phyloP scores from a whole-genome alignment of 2,113 vertebrate species.

The Prochilodus magdalenae region DNA sequence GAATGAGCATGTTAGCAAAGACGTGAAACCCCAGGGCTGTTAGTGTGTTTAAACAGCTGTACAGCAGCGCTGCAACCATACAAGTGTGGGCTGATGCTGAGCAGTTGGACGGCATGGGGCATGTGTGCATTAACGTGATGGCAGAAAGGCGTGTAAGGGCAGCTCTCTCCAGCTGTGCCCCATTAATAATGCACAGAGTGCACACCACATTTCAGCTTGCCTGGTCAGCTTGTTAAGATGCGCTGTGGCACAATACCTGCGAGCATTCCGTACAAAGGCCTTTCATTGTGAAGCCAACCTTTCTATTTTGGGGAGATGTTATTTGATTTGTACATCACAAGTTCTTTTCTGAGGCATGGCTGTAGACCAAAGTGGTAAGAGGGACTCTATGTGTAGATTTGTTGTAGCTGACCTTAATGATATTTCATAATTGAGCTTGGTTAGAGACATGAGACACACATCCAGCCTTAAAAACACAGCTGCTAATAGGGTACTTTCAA shows the following conservation, averaged over 20 bases:
- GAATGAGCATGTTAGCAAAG: not conserved
- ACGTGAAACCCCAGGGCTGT: not conserved
- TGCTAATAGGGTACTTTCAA: too few relatives aligned
- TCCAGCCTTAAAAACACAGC: not conserved
- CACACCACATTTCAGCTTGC: constrained; percentile 42
- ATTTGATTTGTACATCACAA: not conserved
- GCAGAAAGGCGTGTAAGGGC: constrained; percentile 46
- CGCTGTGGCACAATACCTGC: not conserved
- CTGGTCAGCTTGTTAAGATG: constrained; percentile 2
- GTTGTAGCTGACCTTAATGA: not conserved
- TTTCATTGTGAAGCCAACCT: not conserved
- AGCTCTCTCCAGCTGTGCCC: constrained; percentile 40
- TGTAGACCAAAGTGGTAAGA: not conserved
- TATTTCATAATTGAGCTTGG: not conserved
- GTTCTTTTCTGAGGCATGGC: not conserved
- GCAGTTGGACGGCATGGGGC: not conserved
- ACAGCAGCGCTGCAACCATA: not conserved
- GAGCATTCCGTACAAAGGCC: not conserved
- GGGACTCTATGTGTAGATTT: not conserved
- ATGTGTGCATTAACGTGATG: not conserved
- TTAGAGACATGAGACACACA: not conserved
- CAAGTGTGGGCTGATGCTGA: constrained; percentile 32
- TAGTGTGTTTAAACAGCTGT: constrained; percentile 11
- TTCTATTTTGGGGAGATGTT: not conserved
- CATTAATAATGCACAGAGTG: constrained; percentile 65